These are phyloP conservation scores for Amphiprion ocellaris DNA, from an alignment of 2,113 vertebrate species.

Conservation along the genomic window DNA sequence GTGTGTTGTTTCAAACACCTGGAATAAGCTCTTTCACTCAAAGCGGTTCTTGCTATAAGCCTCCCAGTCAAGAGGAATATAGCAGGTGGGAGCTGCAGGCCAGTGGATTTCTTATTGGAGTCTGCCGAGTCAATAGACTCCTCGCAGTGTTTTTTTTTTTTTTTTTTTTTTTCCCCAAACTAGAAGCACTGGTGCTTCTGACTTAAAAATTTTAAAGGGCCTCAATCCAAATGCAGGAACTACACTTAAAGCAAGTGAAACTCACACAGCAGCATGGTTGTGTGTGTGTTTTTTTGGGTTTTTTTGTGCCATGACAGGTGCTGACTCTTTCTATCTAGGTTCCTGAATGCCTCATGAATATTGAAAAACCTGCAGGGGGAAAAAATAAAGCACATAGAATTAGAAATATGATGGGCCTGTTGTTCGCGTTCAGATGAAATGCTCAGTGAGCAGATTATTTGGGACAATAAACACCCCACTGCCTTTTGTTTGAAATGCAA, in stretches of 20 bases:
- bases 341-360: conserved; percentile 10
- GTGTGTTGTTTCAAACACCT: conserved; percentile 36
- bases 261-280: neutral
- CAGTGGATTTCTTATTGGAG: conserved; percentile 43
- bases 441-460: conserved; percentile 55
- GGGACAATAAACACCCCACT: conserved; percentile 34
- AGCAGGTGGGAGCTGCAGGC: conserved; percentile 42
- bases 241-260: too few relatives aligned
- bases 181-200: neutral
- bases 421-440: conserved; percentile 37
- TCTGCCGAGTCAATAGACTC: conserved; percentile 36
- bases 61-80: conserved; percentile 24
- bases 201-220: neutral
- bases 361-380: conserved; percentile 19
- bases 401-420: neutral
- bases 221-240: neutral
- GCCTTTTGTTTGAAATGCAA: conserved; percentile 48
- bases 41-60: conserved; percentile 26
- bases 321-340: conserved; percentile 6
- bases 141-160: neutral
- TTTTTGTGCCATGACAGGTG: conserved; percentile 1
- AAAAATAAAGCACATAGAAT: conserved; percentile 4
- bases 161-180: neutral
- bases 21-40: conserved; percentile 21
- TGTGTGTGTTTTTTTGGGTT: neutral